Conservation (phyloP, 2,113 vertebrate genomes). For the Arenaria interpres region DNA sequence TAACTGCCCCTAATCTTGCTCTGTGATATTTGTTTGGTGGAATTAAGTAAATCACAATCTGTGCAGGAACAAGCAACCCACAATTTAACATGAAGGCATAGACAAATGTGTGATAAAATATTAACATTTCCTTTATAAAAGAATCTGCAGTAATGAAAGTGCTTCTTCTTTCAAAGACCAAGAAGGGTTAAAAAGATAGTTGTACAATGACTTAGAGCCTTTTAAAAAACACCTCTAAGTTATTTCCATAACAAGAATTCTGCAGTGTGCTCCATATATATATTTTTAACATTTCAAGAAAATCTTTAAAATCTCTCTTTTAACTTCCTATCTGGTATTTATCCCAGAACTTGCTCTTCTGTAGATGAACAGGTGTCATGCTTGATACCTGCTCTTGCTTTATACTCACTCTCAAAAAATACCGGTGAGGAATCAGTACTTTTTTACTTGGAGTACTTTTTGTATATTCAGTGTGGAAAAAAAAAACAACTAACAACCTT, state of each 20-base stretch:
- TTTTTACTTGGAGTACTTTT: neutral
- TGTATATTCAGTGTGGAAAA: neutral
- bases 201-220: neutral
- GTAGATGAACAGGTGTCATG: neutral
- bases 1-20: neutral
- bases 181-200: neutral
- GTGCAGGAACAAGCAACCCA: neutral
- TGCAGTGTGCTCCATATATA: neutral
- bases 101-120: neutral
- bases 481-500: too few relatives aligned
- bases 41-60: neutral
- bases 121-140: neutral
- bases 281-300: neutral
- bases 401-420: neutral
- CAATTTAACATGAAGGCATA: neutral
- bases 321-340: neutral
- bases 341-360: neutral
- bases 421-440: neutral
- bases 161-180: neutral
- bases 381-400: neutral
- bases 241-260: neutral
- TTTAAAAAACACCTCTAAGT: neutral
- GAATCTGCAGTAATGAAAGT: neutral
- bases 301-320: neutral
- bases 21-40: neutral